phyloP scores from a whole-genome alignment of 2,888 invertebrate species.

The Xylophagus ater region DNA sequence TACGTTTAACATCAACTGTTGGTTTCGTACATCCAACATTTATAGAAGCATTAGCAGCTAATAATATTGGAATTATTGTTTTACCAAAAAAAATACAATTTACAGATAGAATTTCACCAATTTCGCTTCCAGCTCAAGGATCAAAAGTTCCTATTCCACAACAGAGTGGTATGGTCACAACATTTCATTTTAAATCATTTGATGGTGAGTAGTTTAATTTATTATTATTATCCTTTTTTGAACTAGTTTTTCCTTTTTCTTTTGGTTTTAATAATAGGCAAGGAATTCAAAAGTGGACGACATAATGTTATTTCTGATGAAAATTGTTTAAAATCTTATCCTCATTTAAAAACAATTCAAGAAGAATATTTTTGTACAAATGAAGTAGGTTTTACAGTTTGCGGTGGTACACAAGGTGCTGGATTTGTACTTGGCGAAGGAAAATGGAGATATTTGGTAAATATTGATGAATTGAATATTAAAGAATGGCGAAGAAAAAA shows the following conservation, averaged over 20 bases:
- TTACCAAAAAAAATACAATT: too few species aligned
- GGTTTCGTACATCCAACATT: conserved; percentile 7
- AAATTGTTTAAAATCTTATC: conserved; percentile 1
- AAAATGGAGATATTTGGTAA: conserved; percentile 4
- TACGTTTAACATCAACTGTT: background rate
- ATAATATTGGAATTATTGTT: conserved; percentile 7
- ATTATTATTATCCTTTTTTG: too few species aligned
- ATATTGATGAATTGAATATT: too few species aligned
- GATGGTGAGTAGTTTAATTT: too few species aligned
- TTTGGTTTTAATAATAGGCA: too few species aligned
- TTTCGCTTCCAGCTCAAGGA: conserved; percentile 2
- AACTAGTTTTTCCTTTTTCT: too few species aligned
- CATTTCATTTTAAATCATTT: too few species aligned
- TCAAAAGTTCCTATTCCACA: background rate
- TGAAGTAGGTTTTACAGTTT: background rate
- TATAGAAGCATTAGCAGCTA: background rate
- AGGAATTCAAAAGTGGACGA: background rate
- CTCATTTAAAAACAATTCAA: background rate
- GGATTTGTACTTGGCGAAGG: background rate
- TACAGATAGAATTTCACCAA: background rate
- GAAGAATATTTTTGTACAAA: conserved; percentile 5
- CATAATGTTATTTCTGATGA: conserved; percentile 2
- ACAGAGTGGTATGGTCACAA: too few species aligned
- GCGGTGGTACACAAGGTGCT: conserved; percentile 5
- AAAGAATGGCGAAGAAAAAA: too few species aligned